Percentiles rank a stretch among this genome's conserved stretches.
These are phyloP conservation scores for Drosophila pseudotakahashii DNA, from an alignment of 2,888 invertebrate species.

Conservation along the genomic window DNA sequence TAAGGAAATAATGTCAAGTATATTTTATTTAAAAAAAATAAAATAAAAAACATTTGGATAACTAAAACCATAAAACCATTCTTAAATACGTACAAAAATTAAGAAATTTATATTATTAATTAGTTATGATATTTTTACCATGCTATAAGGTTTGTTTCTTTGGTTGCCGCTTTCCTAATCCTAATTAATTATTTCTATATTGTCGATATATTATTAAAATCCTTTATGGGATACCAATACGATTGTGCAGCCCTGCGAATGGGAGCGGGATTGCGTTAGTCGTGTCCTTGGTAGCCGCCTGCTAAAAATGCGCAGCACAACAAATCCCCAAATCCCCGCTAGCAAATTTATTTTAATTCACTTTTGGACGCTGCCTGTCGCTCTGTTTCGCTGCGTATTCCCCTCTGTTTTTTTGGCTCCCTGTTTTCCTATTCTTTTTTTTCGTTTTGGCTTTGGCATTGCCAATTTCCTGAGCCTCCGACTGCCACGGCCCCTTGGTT, in stretches of 20 bases:
- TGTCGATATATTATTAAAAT: too few species aligned
- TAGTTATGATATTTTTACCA: too few species aligned
- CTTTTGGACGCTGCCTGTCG: slow-evolving; percentile 69
- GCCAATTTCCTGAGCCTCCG: slow-evolving; percentile 68
- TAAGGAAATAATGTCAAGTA: too few species aligned
- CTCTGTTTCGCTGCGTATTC: slow-evolving; percentile 10
- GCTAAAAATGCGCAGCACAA: slow-evolving; percentile 76
- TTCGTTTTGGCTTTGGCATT: slow-evolving; percentile 62
- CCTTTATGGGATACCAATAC: not conserved
- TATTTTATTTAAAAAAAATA: too few species aligned
- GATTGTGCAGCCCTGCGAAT: slow-evolving; percentile 53
- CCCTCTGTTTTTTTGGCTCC: slow-evolving; percentile 15
- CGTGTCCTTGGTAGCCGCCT: slow-evolving; percentile 58
- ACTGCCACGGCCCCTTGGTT: slow-evolving; percentile 7
- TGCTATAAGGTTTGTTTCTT: not conserved
- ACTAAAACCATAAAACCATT: too few species aligned
- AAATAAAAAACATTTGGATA: too few species aligned
- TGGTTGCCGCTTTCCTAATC: not conserved
- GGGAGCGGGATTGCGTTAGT: slow-evolving; percentile 44
- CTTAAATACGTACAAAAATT: not conserved
- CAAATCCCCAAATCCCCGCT: slow-evolving; percentile 79
- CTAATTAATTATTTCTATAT: too few species aligned
- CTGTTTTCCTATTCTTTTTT: not conserved
- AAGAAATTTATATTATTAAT: too few species aligned
- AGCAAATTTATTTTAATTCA: slow-evolving; percentile 80